Evolutionary conservation across 2,113 vertebrate species (phyloP), one percentile per base, ranked within the genome.

Genomic region (Narcine bancroftii): DNA sequence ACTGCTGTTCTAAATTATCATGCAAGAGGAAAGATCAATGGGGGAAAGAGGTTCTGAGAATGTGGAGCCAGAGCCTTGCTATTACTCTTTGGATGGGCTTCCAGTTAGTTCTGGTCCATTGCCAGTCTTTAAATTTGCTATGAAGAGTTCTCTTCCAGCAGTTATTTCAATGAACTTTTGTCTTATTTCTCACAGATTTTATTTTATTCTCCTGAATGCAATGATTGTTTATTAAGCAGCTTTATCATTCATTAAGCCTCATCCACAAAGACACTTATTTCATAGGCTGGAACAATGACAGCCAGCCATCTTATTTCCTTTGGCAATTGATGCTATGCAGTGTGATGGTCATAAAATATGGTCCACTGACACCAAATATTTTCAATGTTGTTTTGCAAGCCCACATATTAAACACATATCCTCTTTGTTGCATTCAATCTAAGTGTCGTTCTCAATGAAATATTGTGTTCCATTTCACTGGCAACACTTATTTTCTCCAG

Each of bases 391-490:
- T 6, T 60, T n/a, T 87, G 81, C 50, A 87, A 6, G 6, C n/a
- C 81, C n/a, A 36, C 60, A 60, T 69, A 87, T 87, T 60, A 21
- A 26, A 19, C 33, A 87, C 6, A 6, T 6, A 36, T 87, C 60
- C 17, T 87, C n/a, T 56, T 87, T n/a, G 56, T 6, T 87, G 53
- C 17, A 36, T 87, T 87, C 53, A 87, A 87, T 60, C 33, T 21
- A 53, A 60, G 81, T 60, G n/a, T 21, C 10, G n/a, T n/a, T 36
- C 53, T 63, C 50, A 19, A 17, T 63, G 33, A 87, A 56, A 33
- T 87, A 60, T 87, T 56, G 72, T 87, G 33, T 63, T 87, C 53
- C 15, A 87, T 60, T 87, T 87, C 53, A 87, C 56, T 87, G 81
- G 53, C 60, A 36, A 60, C 53, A 36, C 21, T 87, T 87, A 87